phyloP scores from a whole-genome alignment of 2,888 invertebrate species.

The Ligdia adustata region DNA sequence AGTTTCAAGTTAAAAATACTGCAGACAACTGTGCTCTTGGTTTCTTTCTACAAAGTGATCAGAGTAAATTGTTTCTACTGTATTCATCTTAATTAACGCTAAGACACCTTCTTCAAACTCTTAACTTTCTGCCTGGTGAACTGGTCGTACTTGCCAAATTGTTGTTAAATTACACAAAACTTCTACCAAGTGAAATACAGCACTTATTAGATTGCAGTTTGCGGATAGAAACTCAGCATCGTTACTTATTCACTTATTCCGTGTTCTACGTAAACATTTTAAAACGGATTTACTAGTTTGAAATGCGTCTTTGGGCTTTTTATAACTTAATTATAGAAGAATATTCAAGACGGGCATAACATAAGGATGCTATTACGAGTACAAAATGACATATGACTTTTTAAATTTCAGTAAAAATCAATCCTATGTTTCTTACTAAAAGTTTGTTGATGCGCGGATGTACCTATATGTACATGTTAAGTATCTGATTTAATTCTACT shows the following conservation, averaged over 20 bases:
- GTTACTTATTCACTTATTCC: constrained; percentile 21
- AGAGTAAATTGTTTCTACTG: too few species aligned
- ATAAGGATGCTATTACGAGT: too few species aligned
- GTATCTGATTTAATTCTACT: too few species aligned
- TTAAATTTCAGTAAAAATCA: too few species aligned
- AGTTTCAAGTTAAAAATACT: too few species aligned
- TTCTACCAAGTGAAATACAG: constrained; percentile 28
- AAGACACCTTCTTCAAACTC: constrained; percentile 14
- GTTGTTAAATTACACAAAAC: constrained; percentile 8
- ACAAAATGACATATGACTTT: too few species aligned
- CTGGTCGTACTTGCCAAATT: neutral
- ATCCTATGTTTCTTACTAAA: too few species aligned
- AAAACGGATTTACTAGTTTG: constrained; percentile 6
- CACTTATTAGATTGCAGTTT: constrained; percentile 37
- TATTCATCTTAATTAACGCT: constrained; percentile 30
- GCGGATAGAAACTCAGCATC: constrained; percentile 24
- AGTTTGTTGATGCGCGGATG: too few species aligned
- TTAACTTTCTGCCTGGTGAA: constrained; percentile 2
- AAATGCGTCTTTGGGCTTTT: neutral
- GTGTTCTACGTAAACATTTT: constrained; percentile 13
- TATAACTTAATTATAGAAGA: neutral
- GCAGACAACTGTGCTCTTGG: too few species aligned
- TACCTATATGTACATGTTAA: too few species aligned
- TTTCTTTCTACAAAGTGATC: too few species aligned
- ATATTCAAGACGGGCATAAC: too few species aligned